These are phyloP conservation scores for Hirundo rustica DNA, from an alignment of 2,797 vertebrate species.

Conservation along the genomic window DNA sequence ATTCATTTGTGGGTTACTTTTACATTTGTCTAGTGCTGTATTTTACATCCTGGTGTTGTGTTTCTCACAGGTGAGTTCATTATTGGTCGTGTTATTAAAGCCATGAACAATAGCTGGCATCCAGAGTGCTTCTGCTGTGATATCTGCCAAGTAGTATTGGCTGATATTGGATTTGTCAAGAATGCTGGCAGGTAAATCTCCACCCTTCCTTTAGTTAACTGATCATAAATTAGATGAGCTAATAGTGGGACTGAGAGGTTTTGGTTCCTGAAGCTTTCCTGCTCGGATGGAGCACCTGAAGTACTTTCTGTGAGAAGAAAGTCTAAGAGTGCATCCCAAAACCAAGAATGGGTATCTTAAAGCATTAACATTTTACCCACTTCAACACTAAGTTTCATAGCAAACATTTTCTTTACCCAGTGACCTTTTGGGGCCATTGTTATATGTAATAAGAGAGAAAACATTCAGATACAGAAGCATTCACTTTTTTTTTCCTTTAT, in stretches of 20 bases:
- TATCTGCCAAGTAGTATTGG: constrained; percentile 91
- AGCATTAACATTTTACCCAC: not conserved
- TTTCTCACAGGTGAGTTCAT: constrained; percentile 92
- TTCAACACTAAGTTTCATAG: not conserved
- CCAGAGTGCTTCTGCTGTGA: constrained; percentile 98
- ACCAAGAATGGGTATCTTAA: not conserved
- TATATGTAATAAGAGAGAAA: not conserved
- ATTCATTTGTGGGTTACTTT: not conserved
- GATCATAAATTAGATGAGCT: not conserved
- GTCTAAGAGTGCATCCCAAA: not conserved
- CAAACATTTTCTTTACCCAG: not conserved
- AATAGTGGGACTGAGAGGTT: not conserved
- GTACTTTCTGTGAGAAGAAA: not conserved
- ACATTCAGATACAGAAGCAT: not conserved
- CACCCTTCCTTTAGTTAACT: not conserved
- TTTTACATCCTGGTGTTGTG: not conserved
- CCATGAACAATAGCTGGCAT: constrained; percentile 99
- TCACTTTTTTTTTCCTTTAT: not conserved
- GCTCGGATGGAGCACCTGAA: not conserved
- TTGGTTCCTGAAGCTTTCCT: not conserved
- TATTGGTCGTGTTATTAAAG: constrained; percentile 98
- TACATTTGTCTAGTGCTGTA: not conserved
- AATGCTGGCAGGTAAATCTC: constrained; percentile 91
- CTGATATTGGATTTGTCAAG: constrained; percentile 98
- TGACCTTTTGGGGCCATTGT: not conserved